Conservation (phyloP, 2,113 vertebrate genomes). For the Quiscalus mexicanus region DNA sequence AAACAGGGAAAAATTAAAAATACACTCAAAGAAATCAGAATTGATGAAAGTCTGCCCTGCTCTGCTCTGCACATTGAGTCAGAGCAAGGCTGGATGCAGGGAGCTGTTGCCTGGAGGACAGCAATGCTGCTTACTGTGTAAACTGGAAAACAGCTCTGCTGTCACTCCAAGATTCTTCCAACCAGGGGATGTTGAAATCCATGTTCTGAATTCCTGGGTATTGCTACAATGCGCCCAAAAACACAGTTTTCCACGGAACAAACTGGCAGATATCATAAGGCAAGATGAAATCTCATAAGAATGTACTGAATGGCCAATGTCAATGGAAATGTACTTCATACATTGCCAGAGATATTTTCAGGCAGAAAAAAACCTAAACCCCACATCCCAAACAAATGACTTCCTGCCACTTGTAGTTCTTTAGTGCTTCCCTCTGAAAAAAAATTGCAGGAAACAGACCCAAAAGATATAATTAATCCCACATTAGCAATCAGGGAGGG, state of each 20-base stretch:
- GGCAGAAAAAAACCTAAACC: neutral
- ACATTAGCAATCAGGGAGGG: neutral
- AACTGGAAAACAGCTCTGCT: neutral
- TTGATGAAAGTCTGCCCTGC: neutral
- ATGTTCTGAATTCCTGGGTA: neutral
- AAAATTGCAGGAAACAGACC: neutral
- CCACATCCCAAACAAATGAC: neutral
- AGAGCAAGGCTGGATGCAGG: neutral
- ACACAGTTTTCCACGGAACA: neutral
- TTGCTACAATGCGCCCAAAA: constrained; percentile 8
- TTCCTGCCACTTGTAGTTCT: neutral
- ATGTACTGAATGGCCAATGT: neutral
- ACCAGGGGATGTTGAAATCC: neutral
- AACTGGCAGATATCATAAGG: neutral
- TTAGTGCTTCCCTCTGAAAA: neutral
- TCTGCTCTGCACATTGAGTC: neutral
- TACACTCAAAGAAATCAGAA: neutral
- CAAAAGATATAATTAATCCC: neutral
- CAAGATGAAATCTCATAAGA: neutral
- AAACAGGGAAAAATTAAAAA: neutral
- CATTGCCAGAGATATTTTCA: neutral
- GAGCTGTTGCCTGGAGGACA: neutral
- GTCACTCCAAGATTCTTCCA: neutral
- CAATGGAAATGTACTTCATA: neutral
- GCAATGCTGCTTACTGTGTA: neutral